Base-by-base conservation (phyloP, 1,140 invertebrate genomes). In the Drosophila grimshawi region DNA sequence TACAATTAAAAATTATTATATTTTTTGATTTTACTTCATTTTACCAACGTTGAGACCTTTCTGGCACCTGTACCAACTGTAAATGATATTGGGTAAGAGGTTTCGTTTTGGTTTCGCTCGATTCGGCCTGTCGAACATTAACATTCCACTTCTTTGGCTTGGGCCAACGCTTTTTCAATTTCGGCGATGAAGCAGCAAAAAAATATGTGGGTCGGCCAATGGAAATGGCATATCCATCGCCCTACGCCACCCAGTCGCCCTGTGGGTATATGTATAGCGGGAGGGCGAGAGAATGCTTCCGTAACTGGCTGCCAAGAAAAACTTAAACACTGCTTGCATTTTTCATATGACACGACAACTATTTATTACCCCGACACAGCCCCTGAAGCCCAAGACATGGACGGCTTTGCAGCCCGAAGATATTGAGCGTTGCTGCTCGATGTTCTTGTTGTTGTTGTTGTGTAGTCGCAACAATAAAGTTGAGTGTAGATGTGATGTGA, bases 271-370 rank as follows among this genome's bases (percentile, higher is more conserved):
- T 5, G 11, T 30, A 7, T 19, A 29, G 11, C 33, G 41, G 51
- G 19, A 27, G 10, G 41, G 27, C 11, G 49, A 48, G 76, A 41
- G 5, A 43, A 57, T 64, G 60, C 73, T 79, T 76, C 33, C 63
- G 60, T 49, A 73, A 39, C 76, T 83, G 49, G 19, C 45, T 73
- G 76, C 76, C 72, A 68, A 77, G 45, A 63, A 74, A 71, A 88
- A 83, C 83, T 86, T 86, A 83, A 88, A 86, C 83, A 86, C 83
- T 86, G 71, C 83, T 86, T 86, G 83, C 83, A 86, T 86, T 86
- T 86, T 86, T 88, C 83, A 71, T 83, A 86, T 83, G 85, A 81
- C 76, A 88, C 83, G 83, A 88, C 83, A 83, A 88, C 83, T 86
- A 86, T 86, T 86, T 86, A 86, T 86, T 80, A 85, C 80, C 80